Conservation (phyloP, 2,113 vertebrate species). For the Microtus oregoni region DNA sequence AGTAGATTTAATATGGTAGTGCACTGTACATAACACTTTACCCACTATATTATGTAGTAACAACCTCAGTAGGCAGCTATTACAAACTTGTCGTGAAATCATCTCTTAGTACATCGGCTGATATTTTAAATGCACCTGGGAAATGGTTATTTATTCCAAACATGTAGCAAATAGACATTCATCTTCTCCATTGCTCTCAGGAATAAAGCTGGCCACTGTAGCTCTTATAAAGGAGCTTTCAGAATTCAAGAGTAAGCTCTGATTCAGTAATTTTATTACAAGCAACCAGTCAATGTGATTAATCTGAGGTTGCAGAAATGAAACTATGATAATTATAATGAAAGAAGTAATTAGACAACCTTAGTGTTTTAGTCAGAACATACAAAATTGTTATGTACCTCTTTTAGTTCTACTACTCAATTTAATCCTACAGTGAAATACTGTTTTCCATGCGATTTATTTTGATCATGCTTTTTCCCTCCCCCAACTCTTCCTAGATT, state of each 20-base stretch:
- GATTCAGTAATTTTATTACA: conserved; percentile 47
- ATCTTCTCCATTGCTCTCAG: conserved; percentile 46
- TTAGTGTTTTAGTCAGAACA: conserved; percentile 22
- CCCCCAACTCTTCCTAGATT: not conserved
- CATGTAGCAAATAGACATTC: conserved; percentile 43
- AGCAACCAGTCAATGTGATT: conserved; percentile 51
- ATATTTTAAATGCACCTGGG: conserved; percentile 48
- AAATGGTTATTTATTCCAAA: conserved; percentile 59
- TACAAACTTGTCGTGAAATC: conserved; percentile 38
- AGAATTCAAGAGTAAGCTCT: conserved; percentile 37
- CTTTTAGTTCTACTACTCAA: not conserved
- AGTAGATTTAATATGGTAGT: conserved; percentile 41
- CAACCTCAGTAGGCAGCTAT: conserved; percentile 19
- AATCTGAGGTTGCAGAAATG: conserved; percentile 22
- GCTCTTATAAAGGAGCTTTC: not conserved
- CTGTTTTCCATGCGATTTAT: not conserved
- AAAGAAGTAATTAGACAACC: not conserved
- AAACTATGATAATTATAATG: conserved; percentile 12
- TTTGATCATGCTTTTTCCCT: not conserved
- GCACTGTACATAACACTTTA: not conserved
- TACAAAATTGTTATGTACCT: not conserved
- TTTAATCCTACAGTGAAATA: not conserved
- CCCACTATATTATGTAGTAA: not conserved
- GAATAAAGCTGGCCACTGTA: conserved; percentile 37
- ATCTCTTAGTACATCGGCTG: conserved; percentile 30